Base-by-base conservation (phyloP, 2,797 vertebrate genomes). In the Iguana delicatissima region DNA sequence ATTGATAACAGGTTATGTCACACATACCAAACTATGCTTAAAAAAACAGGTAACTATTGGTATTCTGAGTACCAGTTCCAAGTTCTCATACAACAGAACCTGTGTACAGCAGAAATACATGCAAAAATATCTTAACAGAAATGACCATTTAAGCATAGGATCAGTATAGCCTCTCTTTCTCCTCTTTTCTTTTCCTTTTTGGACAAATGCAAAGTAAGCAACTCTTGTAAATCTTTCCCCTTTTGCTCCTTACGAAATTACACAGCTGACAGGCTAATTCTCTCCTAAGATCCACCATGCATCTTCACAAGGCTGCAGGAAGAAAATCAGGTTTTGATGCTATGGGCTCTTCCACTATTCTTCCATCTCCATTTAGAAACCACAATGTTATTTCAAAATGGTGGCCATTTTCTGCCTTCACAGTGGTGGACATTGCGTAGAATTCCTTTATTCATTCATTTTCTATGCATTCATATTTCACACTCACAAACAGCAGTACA, bases 41-140 rank as follows among this genome's bases (percentile, higher is more conserved):
- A 24, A 76, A 38, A 76, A 76, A 74, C 32, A 35, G 35, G 3
- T n/a, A 0, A 35, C n/a, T n/a, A 77, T 74, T 42, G 35, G 7
- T 42, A 9, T 77, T 42, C 9, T 16, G 74, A 42, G n/a, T 24
- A 77, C 22, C 20, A 42, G 42, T 42, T 18, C 22, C 22, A 50
- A 38, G 76, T 22, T 79, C 76, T 26, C 22, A 79, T 24, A 64
- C 6, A 83, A 32, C 24, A 69, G 8, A 8, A 87, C 8, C n/a
- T 24, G 69, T 55, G 18, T 52, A 73, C 3, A 72, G 26, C 24
- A 57, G 35, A 57, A 32, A 83, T 0, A 83, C 57, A 64, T 87
- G 57, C 26, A 87, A 76, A 69, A 64, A 90, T 67, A 38, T 86
- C 29, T 8, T 81, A 80, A 86, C 22, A 5, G 52, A 89, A 82